Evolutionary conservation across 2,888 invertebrate genomes (phyloP).

Genomic region (Erebia ligea): DNA sequence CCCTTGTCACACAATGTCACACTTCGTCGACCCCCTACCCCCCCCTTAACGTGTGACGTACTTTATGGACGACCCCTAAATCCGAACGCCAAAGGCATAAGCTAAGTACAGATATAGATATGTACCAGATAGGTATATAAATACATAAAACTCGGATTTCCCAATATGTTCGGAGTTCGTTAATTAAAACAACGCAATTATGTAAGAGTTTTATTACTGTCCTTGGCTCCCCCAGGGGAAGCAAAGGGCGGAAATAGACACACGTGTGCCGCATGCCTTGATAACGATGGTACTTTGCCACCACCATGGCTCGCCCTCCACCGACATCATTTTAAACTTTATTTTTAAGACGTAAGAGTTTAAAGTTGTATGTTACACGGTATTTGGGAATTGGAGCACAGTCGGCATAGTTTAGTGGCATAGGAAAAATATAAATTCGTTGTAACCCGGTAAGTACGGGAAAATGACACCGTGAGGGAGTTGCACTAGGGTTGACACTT

Average conservation of each 20-base stretch:
- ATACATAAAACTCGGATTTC: neutral
- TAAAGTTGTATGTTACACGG: constrained; percentile 18
- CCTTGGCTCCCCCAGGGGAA: constrained; percentile 66
- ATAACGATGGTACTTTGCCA: constrained; percentile 56
- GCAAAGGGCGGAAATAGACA: constrained; percentile 75
- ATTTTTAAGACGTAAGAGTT: constrained; percentile 9
- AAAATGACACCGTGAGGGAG: constrained; percentile 60
- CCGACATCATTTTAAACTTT: constrained; percentile 13
- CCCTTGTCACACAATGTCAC: too few relatives aligned
- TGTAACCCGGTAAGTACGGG: constrained; percentile 57
- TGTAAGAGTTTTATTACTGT: constrained; percentile 68
- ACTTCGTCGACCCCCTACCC: too few relatives aligned
- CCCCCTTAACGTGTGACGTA: too few relatives aligned
- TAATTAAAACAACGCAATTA: constrained; percentile 65
- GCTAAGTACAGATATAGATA: neutral
- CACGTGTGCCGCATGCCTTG: constrained; percentile 73
- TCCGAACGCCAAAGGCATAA: too few relatives aligned
- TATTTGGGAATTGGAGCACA: constrained; percentile 26
- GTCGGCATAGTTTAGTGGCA: constrained; percentile 40
- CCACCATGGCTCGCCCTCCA: constrained; percentile 29
- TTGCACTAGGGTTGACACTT: constrained; percentile 30
- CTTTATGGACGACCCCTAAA: too few relatives aligned
- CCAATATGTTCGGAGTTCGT: constrained; percentile 26
- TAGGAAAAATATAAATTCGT: constrained; percentile 55
- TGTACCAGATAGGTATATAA: neutral